Base-by-base conservation (phyloP, 2,797 vertebrate genomes). In the Ctenopoma kingsleyae region DNA sequence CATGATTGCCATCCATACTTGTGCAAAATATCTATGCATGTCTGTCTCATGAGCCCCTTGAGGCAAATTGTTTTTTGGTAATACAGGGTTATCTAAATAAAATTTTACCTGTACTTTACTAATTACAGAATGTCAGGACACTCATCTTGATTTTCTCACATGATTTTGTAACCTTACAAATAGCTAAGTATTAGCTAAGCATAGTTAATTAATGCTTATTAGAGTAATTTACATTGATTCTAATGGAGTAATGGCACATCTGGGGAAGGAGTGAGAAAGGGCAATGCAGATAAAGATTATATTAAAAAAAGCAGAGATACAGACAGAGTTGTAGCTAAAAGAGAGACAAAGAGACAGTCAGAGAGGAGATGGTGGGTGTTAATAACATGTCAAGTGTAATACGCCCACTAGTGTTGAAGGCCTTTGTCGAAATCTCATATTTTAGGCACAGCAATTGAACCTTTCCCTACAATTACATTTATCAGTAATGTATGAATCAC, bases 361-460 rank as follows among this genome's bases (percentile, higher is more conserved):
- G 67, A 73, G 51, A 59, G 73, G 62, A 74, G 54, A 78, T 51
- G 55, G 19, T 65, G 65, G 62, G 68, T 78, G 82, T 84, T 89
- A 85, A 84, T 83, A 76, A 73, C 65, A 44, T 78, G 87, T 80
- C 84, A 85, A 80, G 81, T 81, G 60, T 75, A 77, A 83, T 83
- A 78, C 23, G 12, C 41, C 55, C 5, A 15, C 59, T 23, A 40
- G 56, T 63, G 81, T 83, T 72, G 50, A 83, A 75, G 75, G 60
- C 77, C 66, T 81, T 82, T 81, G 82, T 85, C 23, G 9, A 81
- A 84, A 84, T 62, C 77, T 76, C 64, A 80, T 80, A 85, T 82
- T 88, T 84, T 65, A 86, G 74, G 78, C 55, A 61, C 81, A 13
- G 57, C 80, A 82, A 77, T 86, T 86, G 82, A 91, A 83, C 81